Evolutionary conservation across 2,888 invertebrate genomes (phyloP).

Genomic region (Stenotaenia linearis): DNA sequence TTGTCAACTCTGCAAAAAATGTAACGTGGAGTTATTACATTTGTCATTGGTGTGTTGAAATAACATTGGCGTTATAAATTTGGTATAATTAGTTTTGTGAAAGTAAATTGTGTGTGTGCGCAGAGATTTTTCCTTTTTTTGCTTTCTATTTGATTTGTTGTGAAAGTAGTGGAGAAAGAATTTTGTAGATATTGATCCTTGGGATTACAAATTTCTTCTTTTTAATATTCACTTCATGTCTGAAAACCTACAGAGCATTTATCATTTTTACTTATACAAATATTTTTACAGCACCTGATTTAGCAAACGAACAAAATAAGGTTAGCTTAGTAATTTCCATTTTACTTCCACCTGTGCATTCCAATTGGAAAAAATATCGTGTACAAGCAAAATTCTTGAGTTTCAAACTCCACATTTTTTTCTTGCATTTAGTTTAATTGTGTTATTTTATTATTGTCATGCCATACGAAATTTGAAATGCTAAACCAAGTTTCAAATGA

Average conservation of each 20-base stretch:
- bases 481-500: neutral
- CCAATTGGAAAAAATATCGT: neutral
- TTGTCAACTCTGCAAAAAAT: too few relatives aligned
- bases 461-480: neutral
- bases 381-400: neutral
- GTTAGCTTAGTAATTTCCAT: neutral
- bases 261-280: conserved; percentile 3
- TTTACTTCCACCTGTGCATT: neutral
- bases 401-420: neutral
- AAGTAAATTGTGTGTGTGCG: neutral
- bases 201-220: neutral
- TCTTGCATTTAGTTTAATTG: neutral
- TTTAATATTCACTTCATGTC: conserved; percentile 13
- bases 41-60: neutral
- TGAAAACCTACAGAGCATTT: neutral
- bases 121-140: neutral
- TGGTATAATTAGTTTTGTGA: neutral
- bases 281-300: neutral
- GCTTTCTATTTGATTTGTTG: neutral
- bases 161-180: neutral
- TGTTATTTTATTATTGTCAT: neutral
- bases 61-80: neutral
- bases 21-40: neutral
- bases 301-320: neutral
- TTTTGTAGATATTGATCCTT: conserved; percentile 13